Percentiles rank a stretch among this genome's conserved stretches.
Evolutionary conservation across 2,888 invertebrate species (phyloP).

Genomic region (Synanthedon myopaeformis): DNA sequence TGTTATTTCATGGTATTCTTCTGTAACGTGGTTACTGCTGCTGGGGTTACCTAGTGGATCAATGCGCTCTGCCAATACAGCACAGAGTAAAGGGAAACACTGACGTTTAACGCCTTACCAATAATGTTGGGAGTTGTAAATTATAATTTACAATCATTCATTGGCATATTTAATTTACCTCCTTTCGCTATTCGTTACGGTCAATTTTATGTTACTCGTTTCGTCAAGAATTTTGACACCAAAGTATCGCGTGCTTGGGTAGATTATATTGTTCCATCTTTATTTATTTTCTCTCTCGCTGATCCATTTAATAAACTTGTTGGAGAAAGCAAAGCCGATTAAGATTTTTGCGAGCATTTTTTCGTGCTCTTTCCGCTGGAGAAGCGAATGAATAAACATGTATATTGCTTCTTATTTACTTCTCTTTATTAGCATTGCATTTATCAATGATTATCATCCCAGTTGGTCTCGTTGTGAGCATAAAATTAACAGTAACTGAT

Average conservation of each 20-base stretch:
- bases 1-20: no score
- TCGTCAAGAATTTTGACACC: no score
- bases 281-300: not conserved
- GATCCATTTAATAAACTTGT: not conserved
- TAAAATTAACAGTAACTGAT: not conserved
- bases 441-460: not conserved
- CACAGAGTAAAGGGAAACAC: no score
- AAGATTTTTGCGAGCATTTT: not conserved
- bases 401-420: not conserved
- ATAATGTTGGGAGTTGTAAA: no score
- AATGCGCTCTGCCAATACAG: no score
- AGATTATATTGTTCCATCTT: not conserved
- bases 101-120: no score
- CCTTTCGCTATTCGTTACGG: no score
- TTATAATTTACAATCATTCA: no score
- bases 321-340: conserved; percentile 1
- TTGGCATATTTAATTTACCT: no score
- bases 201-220: not conserved
- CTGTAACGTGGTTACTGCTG: no score
- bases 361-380: not conserved
- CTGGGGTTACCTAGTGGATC: no score
- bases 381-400: not conserved
- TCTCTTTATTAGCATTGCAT: not conserved
- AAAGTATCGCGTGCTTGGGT: no score
- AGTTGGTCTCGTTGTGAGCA: not conserved